Conservation (phyloP, 2,888 invertebrate species). For the Dysmachus trigonus region DNA sequence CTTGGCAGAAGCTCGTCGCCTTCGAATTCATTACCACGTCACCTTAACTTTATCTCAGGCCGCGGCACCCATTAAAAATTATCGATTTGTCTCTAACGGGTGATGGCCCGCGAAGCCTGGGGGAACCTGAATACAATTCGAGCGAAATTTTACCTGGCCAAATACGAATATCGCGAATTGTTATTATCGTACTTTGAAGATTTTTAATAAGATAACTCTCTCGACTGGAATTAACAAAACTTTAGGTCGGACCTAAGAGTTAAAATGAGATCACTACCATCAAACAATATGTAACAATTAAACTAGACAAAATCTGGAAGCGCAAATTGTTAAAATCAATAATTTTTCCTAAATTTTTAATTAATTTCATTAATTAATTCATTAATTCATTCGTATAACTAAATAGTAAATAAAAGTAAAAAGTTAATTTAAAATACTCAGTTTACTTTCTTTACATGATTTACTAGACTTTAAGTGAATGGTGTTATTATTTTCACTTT, state of each 20-base stretch:
- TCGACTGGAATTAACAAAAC: background rate
- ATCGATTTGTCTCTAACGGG: constrained; percentile 40
- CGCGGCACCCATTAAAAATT: constrained; percentile 48
- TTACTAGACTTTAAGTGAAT: too few species aligned
- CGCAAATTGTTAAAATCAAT: background rate
- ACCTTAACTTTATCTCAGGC: constrained; percentile 47
- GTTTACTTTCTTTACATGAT: too few species aligned
- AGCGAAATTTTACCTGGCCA: background rate
- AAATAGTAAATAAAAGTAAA: too few species aligned
- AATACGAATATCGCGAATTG: background rate
- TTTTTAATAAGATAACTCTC: constrained; percentile 24
- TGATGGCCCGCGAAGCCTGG: background rate
- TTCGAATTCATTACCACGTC: constrained; percentile 48
- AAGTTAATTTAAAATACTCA: too few species aligned
- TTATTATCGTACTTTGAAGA: background rate
- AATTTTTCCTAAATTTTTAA: background rate
- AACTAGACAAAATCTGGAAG: background rate
- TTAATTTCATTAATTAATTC: too few species aligned
- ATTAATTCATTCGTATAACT: too few species aligned
- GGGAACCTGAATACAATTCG: background rate
- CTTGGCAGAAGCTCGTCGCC: constrained; percentile 29
- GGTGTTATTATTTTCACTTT: too few species aligned
- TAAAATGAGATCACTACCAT: background rate
- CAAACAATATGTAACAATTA: too few species aligned
- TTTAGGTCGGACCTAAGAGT: background rate